Evolutionary conservation across 2,797 vertebrate species (phyloP).

Genomic region (Syncerus caffer): DNA sequence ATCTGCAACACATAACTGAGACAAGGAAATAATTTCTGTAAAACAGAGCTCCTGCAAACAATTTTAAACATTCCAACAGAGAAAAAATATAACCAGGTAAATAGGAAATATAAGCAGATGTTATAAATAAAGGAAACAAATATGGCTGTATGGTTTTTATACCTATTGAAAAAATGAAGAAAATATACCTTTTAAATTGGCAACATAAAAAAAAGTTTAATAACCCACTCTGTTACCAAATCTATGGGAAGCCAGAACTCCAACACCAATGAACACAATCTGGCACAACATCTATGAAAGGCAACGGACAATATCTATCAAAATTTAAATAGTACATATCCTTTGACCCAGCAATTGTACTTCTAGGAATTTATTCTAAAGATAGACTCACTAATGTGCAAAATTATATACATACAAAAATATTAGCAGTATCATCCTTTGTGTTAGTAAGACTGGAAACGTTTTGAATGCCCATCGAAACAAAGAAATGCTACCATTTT

Average conservation of each 20-base stretch:
- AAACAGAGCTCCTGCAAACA: constrained; percentile 10
- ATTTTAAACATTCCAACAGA: background rate
- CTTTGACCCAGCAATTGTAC: background rate
- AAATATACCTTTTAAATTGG: constrained; percentile 18
- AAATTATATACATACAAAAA: background rate
- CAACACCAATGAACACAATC: background rate
- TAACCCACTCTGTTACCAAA: background rate
- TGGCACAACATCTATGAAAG: background rate
- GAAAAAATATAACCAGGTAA: background rate
- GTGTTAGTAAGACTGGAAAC: background rate
- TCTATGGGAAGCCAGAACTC: background rate
- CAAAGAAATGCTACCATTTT: background rate
- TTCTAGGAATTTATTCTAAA: constrained; percentile 45
- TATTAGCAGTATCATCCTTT: background rate
- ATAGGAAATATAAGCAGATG: background rate
- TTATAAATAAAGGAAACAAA: constrained; percentile 44
- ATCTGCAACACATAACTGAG: constrained; percentile 4
- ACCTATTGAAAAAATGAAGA: constrained; percentile 22
- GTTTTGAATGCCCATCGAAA: constrained; percentile 16
- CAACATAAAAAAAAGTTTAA: background rate
- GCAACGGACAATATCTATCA: background rate
- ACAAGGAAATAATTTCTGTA: background rate
- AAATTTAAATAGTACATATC: background rate
- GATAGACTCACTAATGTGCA: background rate
- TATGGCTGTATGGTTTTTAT: background rate